Conservation (phyloP, 2,888 invertebrate genomes). For the Drosophila leonis region DNA sequence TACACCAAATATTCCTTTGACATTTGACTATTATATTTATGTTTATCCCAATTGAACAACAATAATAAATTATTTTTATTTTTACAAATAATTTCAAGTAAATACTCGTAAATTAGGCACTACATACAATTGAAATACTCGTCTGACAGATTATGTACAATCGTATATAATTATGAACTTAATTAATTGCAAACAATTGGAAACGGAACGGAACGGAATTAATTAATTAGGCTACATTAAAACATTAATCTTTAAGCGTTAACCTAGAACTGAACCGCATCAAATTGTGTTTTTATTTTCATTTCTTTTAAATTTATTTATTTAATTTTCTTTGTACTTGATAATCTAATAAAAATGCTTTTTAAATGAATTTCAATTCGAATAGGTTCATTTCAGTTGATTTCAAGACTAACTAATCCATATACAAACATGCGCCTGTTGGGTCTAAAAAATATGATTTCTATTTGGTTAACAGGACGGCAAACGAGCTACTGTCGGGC, state of each 20-base stretch:
- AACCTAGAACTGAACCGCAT: constrained; percentile 29
- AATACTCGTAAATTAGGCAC: constrained; percentile 32
- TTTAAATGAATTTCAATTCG: background rate
- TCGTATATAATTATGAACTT: constrained; percentile 17
- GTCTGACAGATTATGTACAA: constrained; percentile 57
- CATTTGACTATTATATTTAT: constrained; percentile 31
- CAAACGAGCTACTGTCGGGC: constrained; percentile 19
- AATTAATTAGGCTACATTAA: constrained; percentile 31
- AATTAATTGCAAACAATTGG: constrained; percentile 39
- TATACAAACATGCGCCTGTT: constrained; percentile 27
- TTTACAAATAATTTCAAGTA: constrained; percentile 38
- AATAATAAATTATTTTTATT: constrained; percentile 50
- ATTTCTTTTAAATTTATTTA: constrained; percentile 20
- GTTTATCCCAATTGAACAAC: constrained; percentile 58
- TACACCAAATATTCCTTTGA: background rate
- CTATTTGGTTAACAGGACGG: constrained; percentile 54
- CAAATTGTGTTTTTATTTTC: constrained; percentile 17
- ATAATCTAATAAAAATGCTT: constrained; percentile 40
- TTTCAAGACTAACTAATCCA: constrained; percentile 39
- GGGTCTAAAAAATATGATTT: constrained; percentile 33
- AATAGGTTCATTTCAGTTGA: background rate
- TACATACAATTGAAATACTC: constrained; percentile 47
- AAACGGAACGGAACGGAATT: constrained; percentile 46
- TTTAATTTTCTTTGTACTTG: constrained; percentile 53
- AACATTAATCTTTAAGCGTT: constrained; percentile 4